phyloP scores from a whole-genome alignment of 2,888 invertebrate genomes.

The Eilema caniola region DNA sequence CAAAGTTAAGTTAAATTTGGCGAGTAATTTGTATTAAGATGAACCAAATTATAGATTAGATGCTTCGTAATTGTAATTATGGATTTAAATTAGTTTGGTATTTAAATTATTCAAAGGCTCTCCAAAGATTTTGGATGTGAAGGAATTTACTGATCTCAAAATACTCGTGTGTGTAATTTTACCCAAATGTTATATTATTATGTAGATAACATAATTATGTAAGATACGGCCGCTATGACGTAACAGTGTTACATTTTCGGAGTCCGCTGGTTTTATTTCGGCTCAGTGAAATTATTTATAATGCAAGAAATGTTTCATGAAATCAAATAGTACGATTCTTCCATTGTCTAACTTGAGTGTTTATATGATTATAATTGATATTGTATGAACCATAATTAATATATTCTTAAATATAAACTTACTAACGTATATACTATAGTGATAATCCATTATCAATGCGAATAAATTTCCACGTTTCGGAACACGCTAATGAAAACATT shows the following conservation, averaged over 20 bases:
- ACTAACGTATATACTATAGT: neutral
- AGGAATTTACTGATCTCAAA: constrained; percentile 2
- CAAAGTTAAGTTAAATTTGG: constrained; percentile 31
- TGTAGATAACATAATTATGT: constrained; percentile 1
- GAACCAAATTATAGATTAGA: constrained; percentile 36
- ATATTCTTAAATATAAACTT: neutral
- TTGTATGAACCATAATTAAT: too few relatives aligned
- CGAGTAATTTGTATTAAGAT: constrained; percentile 32
- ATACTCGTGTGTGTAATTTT: neutral
- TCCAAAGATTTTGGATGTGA: constrained; percentile 11
- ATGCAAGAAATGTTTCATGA: neutral
- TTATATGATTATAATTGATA: too few relatives aligned
- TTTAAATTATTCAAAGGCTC: constrained; percentile 33
- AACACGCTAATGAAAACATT: constrained; percentile 15
- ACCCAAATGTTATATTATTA: neutral
- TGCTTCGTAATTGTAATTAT: constrained; percentile 26
- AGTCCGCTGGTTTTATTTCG: neutral
- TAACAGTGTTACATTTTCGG: neutral
- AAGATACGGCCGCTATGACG: neutral
- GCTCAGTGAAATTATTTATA: neutral
- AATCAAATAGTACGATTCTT: neutral
- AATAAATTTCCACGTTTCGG: constrained; percentile 11
- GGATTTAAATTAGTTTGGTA: constrained; percentile 31
- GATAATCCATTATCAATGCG: constrained; percentile 11
- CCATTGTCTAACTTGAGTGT: neutral